These are phyloP conservation scores for Mythimna lalbum DNA, from an alignment of 2,888 invertebrate species.

Conservation along the genomic window DNA sequence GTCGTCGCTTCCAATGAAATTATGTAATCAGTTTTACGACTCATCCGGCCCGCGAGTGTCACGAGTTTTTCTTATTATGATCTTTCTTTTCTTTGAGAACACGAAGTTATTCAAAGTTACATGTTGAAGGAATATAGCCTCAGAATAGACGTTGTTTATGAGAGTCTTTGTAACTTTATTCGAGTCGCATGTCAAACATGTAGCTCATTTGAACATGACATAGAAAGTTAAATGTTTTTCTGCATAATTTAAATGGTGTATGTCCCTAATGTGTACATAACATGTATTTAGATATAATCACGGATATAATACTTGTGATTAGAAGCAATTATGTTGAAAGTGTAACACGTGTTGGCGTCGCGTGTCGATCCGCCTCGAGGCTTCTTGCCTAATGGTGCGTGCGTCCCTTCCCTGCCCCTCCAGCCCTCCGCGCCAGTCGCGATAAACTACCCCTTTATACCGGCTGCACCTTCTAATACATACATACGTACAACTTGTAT, in stretches of 20 bases:
- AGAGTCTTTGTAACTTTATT: slow-evolving; percentile 18
- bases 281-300: slow-evolving; percentile 49
- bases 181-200: slow-evolving; percentile 22
- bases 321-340: slow-evolving; percentile 88
- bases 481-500: slow-evolving; percentile 28
- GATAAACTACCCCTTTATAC: slow-evolving; percentile 80
- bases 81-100: slow-evolving; percentile 58
- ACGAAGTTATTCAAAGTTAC: slow-evolving; percentile 48
- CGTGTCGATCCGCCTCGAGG: slow-evolving; percentile 81
- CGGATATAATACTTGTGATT: slow-evolving; percentile 82
- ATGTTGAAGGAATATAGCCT: slow-evolving; percentile 31
- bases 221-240: slow-evolving; percentile 23
- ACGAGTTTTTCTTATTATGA: slow-evolving; percentile 76
- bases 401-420: slow-evolving; percentile 68
- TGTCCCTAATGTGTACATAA: slow-evolving; percentile 38
- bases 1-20: slow-evolving; percentile 87
- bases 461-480: slow-evolving; percentile 50
- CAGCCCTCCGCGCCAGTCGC: slow-evolving; percentile 64
- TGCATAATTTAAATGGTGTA: slow-evolving; percentile 27
- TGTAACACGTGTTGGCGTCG: slow-evolving; percentile 86
- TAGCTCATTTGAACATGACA: slow-evolving; percentile 15
- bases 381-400: slow-evolving; percentile 87
- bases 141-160: slow-evolving; percentile 25
- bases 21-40: slow-evolving; percentile 88
- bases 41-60: slow-evolving; percentile 80